phyloP scores from a whole-genome alignment of 1,140 invertebrate species.

The Colletes latitarsis region DNA sequence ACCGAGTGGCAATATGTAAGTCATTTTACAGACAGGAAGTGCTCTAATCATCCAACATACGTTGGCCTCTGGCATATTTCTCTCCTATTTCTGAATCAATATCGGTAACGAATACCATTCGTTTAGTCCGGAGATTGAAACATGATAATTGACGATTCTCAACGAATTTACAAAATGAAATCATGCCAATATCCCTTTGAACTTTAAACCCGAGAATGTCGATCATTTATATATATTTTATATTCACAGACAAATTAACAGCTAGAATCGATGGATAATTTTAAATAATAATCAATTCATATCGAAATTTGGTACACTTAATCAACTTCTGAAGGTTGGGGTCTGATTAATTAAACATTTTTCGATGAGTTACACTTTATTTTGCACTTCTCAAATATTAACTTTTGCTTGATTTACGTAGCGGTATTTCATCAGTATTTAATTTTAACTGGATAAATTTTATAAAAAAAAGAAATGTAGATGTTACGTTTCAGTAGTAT shows the following conservation, averaged over 20 bases:
- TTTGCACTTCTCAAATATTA: no score
- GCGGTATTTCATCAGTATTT: no score
- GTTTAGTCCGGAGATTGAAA: conserved; percentile 44
- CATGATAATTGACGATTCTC: conserved; percentile 19
- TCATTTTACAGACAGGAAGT: conserved; percentile 33
- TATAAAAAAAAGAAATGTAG: no score
- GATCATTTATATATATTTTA: neutral
- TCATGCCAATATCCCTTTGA: neutral
- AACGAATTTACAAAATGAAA: conserved; percentile 2
- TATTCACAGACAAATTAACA: neutral
- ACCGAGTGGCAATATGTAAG: conserved; percentile 32
- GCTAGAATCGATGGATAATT: no score
- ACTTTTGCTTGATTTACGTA: no score
- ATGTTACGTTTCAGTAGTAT: no score
- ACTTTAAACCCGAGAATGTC: neutral
- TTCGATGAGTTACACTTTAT: no score
- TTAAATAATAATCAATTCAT: no score
- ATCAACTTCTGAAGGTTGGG: no score
- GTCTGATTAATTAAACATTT: no score
- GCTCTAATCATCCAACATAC: conserved; percentile 23
- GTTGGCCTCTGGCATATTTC: conserved; percentile 2
- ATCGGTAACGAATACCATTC: conserved; percentile 30
- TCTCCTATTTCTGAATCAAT: conserved; percentile 17
- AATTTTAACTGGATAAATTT: no score
- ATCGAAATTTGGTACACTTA: no score